Percentiles rank a stretch among this genome's conserved stretches.
These are phyloP conservation scores for Paraplagusia blochii DNA, from an alignment of 2,113 vertebrate genomes.

Conservation along the genomic window DNA sequence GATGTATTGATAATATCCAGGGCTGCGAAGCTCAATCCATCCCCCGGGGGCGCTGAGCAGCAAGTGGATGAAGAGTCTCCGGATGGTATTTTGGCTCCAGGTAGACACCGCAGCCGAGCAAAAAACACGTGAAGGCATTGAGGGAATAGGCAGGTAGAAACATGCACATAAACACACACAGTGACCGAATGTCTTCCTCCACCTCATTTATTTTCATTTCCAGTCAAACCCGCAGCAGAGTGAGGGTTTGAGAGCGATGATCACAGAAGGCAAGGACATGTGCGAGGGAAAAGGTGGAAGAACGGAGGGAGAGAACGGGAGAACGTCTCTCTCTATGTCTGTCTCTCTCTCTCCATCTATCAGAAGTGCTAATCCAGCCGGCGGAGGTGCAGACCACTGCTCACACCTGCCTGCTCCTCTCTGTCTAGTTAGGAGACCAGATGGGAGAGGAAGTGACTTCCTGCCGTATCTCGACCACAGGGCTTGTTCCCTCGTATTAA, in stretches of 20 bases:
- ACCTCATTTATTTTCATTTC: slow-evolving; percentile 73
- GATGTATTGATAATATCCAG: slow-evolving; percentile 76
- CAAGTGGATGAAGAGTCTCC: slow-evolving; percentile 69
- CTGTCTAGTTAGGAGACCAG: slow-evolving; percentile 66
- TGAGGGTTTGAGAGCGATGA: slow-evolving; percentile 58
- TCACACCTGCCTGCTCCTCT: slow-evolving; percentile 59
- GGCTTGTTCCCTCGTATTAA: slow-evolving; percentile 62
- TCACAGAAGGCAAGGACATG: slow-evolving; percentile 55
- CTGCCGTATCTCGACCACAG: slow-evolving; percentile 58
- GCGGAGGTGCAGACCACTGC: slow-evolving; percentile 48
- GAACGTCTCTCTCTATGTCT: slow-evolving; percentile 23
- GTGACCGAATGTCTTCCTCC: slow-evolving; percentile 38
- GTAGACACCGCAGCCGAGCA: slow-evolving; percentile 42
- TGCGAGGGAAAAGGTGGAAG: slow-evolving; percentile 35
- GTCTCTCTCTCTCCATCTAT: slow-evolving; percentile 43
- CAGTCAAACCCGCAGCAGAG: slow-evolving; percentile 40
- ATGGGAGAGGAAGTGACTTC: slow-evolving; percentile 65
- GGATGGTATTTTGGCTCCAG: slow-evolving; percentile 61
- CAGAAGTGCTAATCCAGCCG: slow-evolving; percentile 67
- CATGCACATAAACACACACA: slow-evolving; percentile 24
- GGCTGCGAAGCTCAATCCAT: slow-evolving; percentile 73
- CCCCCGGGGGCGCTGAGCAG: slow-evolving; percentile 66
- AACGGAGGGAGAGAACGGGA: slow-evolving; percentile 3
- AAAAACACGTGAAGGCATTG: slow-evolving; percentile 43
- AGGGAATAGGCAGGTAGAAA: slow-evolving; percentile 40